Evolutionary conservation across 2,797 vertebrate species (phyloP).

Genomic region (Microhierax caerulescens): DNA sequence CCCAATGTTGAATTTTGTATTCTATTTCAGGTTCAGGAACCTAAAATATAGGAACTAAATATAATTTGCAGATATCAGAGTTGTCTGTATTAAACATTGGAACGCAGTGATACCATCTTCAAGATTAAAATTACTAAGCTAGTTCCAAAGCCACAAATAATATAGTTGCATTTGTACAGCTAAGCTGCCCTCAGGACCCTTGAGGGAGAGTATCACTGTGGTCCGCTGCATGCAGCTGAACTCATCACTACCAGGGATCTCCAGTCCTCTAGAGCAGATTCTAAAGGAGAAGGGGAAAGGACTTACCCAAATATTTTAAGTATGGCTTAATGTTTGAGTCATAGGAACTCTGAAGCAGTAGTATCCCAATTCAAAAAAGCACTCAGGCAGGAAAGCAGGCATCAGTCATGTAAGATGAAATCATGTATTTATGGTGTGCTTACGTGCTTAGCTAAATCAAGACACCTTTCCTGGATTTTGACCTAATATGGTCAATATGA

Average conservation of each 20-base stretch:
- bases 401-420: background rate
- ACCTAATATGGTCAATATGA: background rate
- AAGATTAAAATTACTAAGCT: background rate
- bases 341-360: background rate
- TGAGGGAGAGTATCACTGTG: background rate
- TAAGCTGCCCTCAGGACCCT: background rate
- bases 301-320: background rate
- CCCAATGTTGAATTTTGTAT: accelerated
- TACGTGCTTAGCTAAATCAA: background rate
- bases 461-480: background rate
- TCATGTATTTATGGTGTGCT: background rate
- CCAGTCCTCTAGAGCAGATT: background rate
- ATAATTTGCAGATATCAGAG: background rate
- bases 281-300: background rate
- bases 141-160: background rate
- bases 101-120: background rate
- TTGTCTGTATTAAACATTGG: background rate
- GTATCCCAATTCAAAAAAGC: background rate
- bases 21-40: background rate
- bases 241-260: background rate
- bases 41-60: background rate
- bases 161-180: background rate
- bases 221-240: background rate
- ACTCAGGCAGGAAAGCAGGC: background rate
- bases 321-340: background rate